Evolutionary conservation across 35 echinoderm and acorn worm genomes (phyloP), one percentile per base, ranked within the genome.

Genomic region (Anneissia japonica): DNA sequence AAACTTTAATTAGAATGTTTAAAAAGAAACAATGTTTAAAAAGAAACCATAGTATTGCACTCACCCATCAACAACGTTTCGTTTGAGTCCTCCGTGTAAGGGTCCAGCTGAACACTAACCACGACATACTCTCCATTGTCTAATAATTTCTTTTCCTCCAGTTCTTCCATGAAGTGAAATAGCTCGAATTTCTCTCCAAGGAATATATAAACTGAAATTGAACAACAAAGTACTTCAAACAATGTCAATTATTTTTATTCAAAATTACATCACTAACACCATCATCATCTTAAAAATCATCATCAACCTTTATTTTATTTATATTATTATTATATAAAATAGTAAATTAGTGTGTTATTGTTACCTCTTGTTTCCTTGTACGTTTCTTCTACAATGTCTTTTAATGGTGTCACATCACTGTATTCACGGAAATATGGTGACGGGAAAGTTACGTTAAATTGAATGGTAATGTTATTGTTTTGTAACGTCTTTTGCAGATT

Each of bases 51-150:
- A n/a, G n/a, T n/a, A n/a, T n/a, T n/a, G n/a, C 40, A 64, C 51
- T 64, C 51, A 64, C 51, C 21, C 2, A 23, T 64, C 26, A 64
- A 23, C 5, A 64, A 23, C 26, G 7, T 64, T 26, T 12, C 21
- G 30, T 35, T 78, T 78, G 32, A 38, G 30, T 83, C 29, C 17
- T 83, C 45, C 35, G 37, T 90, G 35, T 80, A 91, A 43, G 86
- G 73, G 17, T 87, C 46, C 16, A 82, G 30, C 26, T 90, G 85
- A 36, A 91, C 73, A 28, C 79, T 79, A 13, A 99, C 73, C 0
- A 99, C 96, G 13, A 94, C 38, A 82, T 99, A 99, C 34, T 94
- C 86, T 34, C 96, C 96, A 23, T 88, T 83, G 3, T 89, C 78
- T 16, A 94, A 51, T 19, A 94, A 87, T 0, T 84, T 83, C 40